Base-by-base conservation (phyloP, 2,888 invertebrate species). In the Leptogaster cylindrica region DNA sequence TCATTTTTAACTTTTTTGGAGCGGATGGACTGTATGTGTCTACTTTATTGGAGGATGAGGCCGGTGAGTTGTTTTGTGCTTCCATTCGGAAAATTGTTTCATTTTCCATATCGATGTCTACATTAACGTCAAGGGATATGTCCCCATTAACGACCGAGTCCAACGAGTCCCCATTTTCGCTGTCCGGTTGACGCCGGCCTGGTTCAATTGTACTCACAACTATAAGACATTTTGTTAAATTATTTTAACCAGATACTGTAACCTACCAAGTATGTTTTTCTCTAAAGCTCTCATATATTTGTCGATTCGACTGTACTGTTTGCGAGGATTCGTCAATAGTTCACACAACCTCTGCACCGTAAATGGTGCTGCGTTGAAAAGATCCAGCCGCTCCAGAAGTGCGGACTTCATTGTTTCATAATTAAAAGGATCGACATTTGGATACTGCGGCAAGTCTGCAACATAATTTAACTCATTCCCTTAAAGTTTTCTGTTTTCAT, bases 201-300 rank as follows among this genome's bases (percentile, higher is more conserved):
- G 89, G 89, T 76, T 87, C 89, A 73, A 85, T 85, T 28, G 89
- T 89, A 77, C 89, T 89, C 7, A 95, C 94, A 68, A 95, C 95
- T 79, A 71, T 66, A 46, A 2, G 44, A 46, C 63, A 58, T 27
- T 8, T 10, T 27, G 20, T 18, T 44, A 8, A 14, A 46, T 36
- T 18, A 44, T n/a, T n/a, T n/a, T n/a, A n/a, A n/a, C n/a, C n/a
- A n/a, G n/a, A n/a, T n/a, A n/a, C n/a, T n/a, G n/a, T 10, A 8
- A 25, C 5, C 27, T 74, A 81, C 81, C 81, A 74, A 94, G 82
- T 73, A 95, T 92, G 75, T 93, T 94, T 81, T 98, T 98, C 80
- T 98, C 98, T 68, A 99, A 85, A 0, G 97, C 98, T 68, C 97
- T 85, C 90, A 99, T 92, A 78, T 92, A 98, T 80, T 98, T 98